Percentiles rank a stretch among this genome's conserved stretches.
These are phyloP conservation scores for Tarsius wallacei DNA, from an alignment of 2,797 vertebrate species.

Conservation along the genomic window DNA sequence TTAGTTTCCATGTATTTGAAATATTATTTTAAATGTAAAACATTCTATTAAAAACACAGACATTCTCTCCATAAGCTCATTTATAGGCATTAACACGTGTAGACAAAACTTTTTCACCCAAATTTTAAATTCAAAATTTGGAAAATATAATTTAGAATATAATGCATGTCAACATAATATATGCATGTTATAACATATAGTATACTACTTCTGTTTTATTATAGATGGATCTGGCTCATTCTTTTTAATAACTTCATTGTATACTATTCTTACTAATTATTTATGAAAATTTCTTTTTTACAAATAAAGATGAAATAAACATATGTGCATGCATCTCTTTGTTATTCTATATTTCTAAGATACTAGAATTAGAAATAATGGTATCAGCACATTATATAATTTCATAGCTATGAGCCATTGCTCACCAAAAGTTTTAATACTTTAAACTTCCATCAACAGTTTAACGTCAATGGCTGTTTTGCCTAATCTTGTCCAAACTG, in stretches of 20 bases:
- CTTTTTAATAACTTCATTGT: background rate
- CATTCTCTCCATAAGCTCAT: background rate
- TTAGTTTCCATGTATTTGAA: background rate
- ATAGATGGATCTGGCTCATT: background rate
- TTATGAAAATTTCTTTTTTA: background rate
- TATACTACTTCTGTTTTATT: background rate
- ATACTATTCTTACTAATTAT: background rate
- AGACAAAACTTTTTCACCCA: background rate
- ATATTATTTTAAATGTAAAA: background rate
- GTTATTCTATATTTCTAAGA: background rate
- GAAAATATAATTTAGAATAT: background rate
- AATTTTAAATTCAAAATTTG: background rate
- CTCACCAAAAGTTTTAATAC: background rate
- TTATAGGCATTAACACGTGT: background rate
- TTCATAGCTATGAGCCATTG: background rate
- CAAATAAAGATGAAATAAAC: background rate
- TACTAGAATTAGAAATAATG: background rate
- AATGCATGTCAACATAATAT: rapidly evolving
- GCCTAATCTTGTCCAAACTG: background rate
- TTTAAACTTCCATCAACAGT: background rate
- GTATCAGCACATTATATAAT: background rate
- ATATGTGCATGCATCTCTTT: background rate
- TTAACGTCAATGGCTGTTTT: background rate
- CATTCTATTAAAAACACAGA: background rate
- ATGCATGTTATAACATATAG: background rate